Percentiles rank a stretch among this genome's conserved stretches.
These are phyloP conservation scores for Hydractinia echinata DNA, from an alignment of 30 jellyfish, hydroid and myxozoan genomes.

Conservation along the genomic window DNA sequence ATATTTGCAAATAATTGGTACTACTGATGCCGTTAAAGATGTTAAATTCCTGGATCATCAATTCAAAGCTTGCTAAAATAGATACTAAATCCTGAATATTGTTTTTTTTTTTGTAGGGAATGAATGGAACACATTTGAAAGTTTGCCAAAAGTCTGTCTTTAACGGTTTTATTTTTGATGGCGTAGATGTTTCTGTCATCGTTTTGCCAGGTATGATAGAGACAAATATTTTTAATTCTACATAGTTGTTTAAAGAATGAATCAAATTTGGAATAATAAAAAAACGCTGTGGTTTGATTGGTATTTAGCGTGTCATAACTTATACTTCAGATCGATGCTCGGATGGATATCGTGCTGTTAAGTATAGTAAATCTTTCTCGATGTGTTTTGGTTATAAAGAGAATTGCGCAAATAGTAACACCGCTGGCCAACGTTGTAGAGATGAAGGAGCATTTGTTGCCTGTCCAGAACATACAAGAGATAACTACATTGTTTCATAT, in stretches of 20 bases:
- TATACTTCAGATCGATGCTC: conserved; percentile 17
- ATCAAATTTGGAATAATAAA: background rate
- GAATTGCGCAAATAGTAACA: background rate
- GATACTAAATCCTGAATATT: background rate
- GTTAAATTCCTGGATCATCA: no score
- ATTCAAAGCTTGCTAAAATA: no score
- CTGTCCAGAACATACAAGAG: background rate
- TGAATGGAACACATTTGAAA: conserved; percentile 15
- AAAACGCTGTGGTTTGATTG: background rate
- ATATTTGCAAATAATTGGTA: no score
- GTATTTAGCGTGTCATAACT: background rate
- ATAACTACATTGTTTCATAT: background rate
- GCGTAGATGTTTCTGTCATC: background rate
- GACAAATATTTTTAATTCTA: background rate
- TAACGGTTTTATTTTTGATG: background rate
- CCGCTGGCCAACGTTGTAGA: background rate
- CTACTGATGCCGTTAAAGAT: no score
- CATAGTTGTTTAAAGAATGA: background rate
- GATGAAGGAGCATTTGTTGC: background rate
- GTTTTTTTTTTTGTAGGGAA: background rate
- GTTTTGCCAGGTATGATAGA: conserved; percentile 14
- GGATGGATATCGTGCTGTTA: background rate
- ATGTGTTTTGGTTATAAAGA: background rate
- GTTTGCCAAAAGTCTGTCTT: conserved; percentile 20
- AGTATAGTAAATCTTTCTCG: background rate